These are phyloP conservation scores for Autographa pulchrina DNA, from an alignment of 2,888 invertebrate genomes.

Conservation along the genomic window DNA sequence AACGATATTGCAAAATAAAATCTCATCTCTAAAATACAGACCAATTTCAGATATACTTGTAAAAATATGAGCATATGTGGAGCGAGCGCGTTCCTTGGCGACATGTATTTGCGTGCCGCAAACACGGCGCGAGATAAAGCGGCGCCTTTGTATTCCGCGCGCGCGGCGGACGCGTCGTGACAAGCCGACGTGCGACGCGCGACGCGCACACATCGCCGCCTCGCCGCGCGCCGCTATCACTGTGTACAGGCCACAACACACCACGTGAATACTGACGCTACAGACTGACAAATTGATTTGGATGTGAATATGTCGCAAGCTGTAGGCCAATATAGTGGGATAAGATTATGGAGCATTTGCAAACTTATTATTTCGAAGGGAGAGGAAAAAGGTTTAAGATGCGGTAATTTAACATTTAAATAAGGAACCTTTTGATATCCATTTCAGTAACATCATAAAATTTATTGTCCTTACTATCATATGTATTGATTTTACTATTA, in stretches of 20 bases:
- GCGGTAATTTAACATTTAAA: not conserved
- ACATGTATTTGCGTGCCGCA: constrained; percentile 37
- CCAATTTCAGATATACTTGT: not conserved
- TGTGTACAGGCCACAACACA: too few relatives aligned
- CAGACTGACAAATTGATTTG: not conserved
- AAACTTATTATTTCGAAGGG: too few relatives aligned
- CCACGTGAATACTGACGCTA: not conserved
- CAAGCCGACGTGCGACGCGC: constrained; percentile 22
- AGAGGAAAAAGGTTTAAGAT: not conserved
- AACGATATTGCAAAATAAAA: constrained; percentile 2
- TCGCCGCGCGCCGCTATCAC: not conserved
- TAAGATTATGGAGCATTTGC: not conserved
- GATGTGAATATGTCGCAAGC: not conserved
- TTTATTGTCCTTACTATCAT: too few relatives aligned
- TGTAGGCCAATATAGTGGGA: not conserved
- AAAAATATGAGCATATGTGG: constrained; percentile 14
- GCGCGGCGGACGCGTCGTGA: constrained; percentile 62
- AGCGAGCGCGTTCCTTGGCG: not conserved
- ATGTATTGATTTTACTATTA: too few relatives aligned
- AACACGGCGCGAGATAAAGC: constrained; percentile 39
- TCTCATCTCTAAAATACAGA: not conserved
- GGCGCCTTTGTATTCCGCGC: constrained; percentile 41
- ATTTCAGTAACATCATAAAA: too few relatives aligned
- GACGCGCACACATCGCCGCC: constrained; percentile 7
- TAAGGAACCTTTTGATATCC: too few relatives aligned